Base-by-base conservation (phyloP, 2,113 vertebrate genomes). In the Sylvietta virens region DNA sequence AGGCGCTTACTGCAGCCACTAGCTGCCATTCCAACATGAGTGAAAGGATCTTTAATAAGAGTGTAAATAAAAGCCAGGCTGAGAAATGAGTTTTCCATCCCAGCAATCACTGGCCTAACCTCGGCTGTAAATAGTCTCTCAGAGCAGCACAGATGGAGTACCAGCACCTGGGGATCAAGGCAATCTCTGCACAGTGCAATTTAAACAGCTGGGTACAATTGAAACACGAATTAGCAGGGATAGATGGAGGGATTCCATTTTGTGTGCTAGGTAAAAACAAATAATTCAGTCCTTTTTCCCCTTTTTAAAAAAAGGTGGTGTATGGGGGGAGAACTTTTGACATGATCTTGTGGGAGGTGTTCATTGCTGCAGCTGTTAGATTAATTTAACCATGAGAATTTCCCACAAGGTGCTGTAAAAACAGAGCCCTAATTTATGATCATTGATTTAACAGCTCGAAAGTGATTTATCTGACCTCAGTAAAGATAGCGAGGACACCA, bases 31-130 rank as follows among this genome's bases (percentile, higher is more conserved):
- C 96, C 94, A 86, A 85, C 65, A 58, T 95, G 97, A 98, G 94
- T 97, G 95, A 98, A 98, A 97, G 97, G 92, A 97, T 97, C 95
- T 98, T 97, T 98, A 97, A 97, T 98, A 97, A 97, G 97, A 97
- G 94, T 96, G 96, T 97, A 98, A 98, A 98, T 97, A 98, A 98
- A 98, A 98, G 96, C 97, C 95, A 95, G 96, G 92, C 96, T 95
- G 98, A 97, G 97, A 98, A 98, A 98, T 97, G 97, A 98, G 97
- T 97, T 98, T 98, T 98, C 97, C 97, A 97, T 95, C 95, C 97
- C 96, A 97, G 98, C 98, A 97, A 97, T 98, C 97, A 94, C 97
- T 81, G 83, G 95, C 92, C 96, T 96, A 95, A 95, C 96, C 97
- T 95, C 93, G 64, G 96, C 95, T 94, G 97, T 97, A 97, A 98